These are phyloP conservation scores for Micromussa lordhowensis DNA, from an alignment of 92 coral and sea anemone species.

Conservation along the genomic window DNA sequence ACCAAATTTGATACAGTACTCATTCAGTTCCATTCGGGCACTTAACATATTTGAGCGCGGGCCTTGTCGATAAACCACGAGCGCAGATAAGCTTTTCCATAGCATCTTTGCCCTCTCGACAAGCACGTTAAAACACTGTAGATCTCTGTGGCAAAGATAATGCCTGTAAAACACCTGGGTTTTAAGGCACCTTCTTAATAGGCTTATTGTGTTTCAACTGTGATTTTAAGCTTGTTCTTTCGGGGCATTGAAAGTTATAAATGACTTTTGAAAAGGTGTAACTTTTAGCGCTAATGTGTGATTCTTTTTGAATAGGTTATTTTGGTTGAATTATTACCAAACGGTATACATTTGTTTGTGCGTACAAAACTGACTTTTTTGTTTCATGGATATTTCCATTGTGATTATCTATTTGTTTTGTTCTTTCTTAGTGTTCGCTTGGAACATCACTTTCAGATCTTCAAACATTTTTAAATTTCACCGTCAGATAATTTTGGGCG, in stretches of 20 bases:
- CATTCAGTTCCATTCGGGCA: conserved; percentile 10
- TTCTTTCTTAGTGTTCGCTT: conserved; percentile 1
- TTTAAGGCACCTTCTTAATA: conserved; percentile 27
- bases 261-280: conserved; percentile 44
- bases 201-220: conserved; percentile 59
- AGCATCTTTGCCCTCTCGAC: conserved; percentile 10
- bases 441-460: not conserved
- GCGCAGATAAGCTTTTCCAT: conserved; percentile 18
- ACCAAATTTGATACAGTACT: not conserved
- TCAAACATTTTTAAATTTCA: not conserved
- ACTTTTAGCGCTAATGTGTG: conserved; percentile 44
- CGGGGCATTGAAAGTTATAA: conserved; percentile 38
- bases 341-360: not conserved
- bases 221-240: conserved; percentile 30
- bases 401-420: conserved; percentile 9
- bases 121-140: conserved; percentile 37
- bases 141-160: conserved; percentile 31
- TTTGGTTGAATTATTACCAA: conserved; percentile 16
- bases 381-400: conserved; percentile 1
- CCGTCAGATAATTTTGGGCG: not conserved
- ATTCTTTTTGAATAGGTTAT: conserved; percentile 9
- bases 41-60: conserved; percentile 13
- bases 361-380: not conserved
- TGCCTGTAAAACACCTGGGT: conserved; percentile 38
- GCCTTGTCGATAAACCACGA: conserved; percentile 17